Base-by-base conservation (phyloP, 2,888 invertebrate genomes). In the Hartigia nigra region DNA sequence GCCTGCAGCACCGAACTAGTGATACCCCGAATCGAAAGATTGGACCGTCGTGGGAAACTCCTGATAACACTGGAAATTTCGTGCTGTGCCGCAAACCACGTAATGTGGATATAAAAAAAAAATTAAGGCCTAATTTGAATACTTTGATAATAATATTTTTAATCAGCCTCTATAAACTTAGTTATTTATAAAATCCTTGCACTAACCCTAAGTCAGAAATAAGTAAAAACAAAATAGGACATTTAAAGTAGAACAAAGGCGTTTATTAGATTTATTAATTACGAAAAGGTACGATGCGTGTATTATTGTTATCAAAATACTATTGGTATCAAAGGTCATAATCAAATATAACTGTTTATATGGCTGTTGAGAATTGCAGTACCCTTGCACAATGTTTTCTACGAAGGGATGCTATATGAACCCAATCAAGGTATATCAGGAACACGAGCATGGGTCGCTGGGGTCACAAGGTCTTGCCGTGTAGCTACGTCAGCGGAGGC, bases 31-130 rank as follows among this genome's bases (percentile, higher is more conserved):
- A 5, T 2, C 23, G 9, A 55, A 23, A 55, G 55, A 55, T 55
- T 55, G 55, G 23, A 55, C 55, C 55, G 23, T 23, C 55, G 23
- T 70, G 78, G 70, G 69, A 78, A 69, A 78, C 31, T 75, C 70
- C 75, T 78, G 86, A 86, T 84, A 86, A 84, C 80, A 55, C 35
- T 23, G 35, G 80, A 76, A 84, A 82, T 83, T 85, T 81, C 69
- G 81, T 55, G 23, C 23, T 55, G 23, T 23, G 55, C 23, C 23
- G 9, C 55, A 4, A 23, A 55, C 9, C 55, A 55, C 55, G 5
- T 55, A 55, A 23, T 23, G 2, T 23, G 0, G 23, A 1, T 55
- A 55, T 23, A 55, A 23, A 55, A 55, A 55, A 36, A 39, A 55
- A 23, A 23, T 5, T 55, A 55, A 23, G 23, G 23, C 55, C 23